Percentiles rank a stretch among this genome's conserved stretches.
Conservation (phyloP, 35 echinoderm and acorn worm genomes). For the Apostichopus californicus region DNA sequence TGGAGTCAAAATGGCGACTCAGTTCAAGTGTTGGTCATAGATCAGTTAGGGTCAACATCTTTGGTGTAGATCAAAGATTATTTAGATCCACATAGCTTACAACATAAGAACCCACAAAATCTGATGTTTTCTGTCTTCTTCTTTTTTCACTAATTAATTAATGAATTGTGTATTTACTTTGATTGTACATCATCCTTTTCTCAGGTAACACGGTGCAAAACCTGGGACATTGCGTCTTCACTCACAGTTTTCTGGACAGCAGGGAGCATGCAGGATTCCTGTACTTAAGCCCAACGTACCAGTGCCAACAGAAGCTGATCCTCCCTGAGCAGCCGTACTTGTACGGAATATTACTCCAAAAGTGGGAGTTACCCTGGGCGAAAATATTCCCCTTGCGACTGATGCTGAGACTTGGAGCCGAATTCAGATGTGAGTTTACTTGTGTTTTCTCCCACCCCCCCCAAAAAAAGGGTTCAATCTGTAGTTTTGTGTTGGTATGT, state of each 20-base stretch:
- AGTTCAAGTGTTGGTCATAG: no score
- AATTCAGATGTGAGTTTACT: conserved; percentile 96
- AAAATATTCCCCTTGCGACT: conserved; percentile 94
- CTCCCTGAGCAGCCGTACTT: conserved; percentile 91
- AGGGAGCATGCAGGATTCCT: conserved; percentile 95
- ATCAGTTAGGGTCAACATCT: no score
- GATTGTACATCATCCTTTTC: neutral
- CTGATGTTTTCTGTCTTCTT: no score
- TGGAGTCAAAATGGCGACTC: no score
- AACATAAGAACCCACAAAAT: no score
- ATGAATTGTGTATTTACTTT: no score
- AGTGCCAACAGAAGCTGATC: conserved; percentile 89
- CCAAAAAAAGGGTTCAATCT: no score
- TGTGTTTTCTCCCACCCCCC: neutral
- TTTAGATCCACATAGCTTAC: no score
- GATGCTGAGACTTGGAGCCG: conserved; percentile 90
- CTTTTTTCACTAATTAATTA: no score
- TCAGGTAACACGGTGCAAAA: conserved; percentile 83
- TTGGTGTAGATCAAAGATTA: no score
- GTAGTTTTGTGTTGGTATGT: no score
- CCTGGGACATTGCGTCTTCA: conserved; percentile 85
- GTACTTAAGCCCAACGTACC: conserved; percentile 94
- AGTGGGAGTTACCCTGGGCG: conserved; percentile 98
- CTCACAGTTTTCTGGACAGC: conserved; percentile 85
- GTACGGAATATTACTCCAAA: conserved; percentile 93